Evolutionary conservation across 2,113 vertebrate species (phyloP), one percentile per base, ranked within the genome.

Genomic region (Progne subis): DNA sequence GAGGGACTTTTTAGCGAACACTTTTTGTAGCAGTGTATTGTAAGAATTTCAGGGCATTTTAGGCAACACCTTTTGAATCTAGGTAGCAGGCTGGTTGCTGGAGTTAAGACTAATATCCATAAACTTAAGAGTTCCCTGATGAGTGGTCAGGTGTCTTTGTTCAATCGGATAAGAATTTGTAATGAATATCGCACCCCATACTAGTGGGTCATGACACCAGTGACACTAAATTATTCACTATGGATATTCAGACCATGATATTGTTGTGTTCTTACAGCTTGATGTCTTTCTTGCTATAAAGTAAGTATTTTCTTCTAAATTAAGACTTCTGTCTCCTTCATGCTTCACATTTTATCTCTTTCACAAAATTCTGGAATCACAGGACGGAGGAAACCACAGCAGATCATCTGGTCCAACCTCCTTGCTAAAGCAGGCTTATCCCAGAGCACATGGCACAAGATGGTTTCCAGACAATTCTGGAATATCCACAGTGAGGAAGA

Each of bases 111-210:
- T 37, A 46, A 32, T 53, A 20, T 28, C n/a, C 56, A 61, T 26
- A 46, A 61, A 70, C 3, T 11, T 28, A 46, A 13, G 23, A 39
- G 11, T 25, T 70, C 19, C 19, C 19, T 39, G 19, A 7, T 3
- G 2, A 0, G 0, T 63, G 19, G 19, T 34, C 41, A 53, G 21
- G 29, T 41, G 24, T 46, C 46, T 68, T 60, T 60, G 53, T 46
- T 60, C 32, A 46, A 11, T 21, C 17, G 37, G 71, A 23, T 4
- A 31, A 37, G 39, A 41, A 46, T n/a, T 53, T 55, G 12, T n/a
- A 78, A n/a, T 9, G 24, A 63, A 7, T 28, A n/a, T 29, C 64
- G 20, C 0, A 0, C 12, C 26, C 23, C 3, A 9, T 34, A 11
- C 16, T 5, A 14, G 5, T 55, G 12, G 41, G 15, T n/a, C 19